phyloP scores from a whole-genome alignment of 2,113 vertebrate genomes.

The Probosciger aterrimus region DNA sequence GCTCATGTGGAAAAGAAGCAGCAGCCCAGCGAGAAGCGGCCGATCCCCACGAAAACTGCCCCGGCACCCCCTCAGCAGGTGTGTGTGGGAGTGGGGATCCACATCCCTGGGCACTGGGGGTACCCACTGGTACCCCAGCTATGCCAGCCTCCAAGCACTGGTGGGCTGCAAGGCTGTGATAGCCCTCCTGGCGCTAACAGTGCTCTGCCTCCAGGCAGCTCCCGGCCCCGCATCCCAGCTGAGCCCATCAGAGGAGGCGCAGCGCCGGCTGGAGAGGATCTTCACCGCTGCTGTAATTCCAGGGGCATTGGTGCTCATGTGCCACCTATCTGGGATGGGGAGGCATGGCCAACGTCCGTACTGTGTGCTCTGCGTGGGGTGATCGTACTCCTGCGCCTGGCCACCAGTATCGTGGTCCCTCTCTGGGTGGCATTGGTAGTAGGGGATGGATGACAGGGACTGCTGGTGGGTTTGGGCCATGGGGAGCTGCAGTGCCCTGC shows the following conservation, averaged over 20 bases:
- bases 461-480: not conserved
- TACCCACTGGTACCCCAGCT: rapidly evolving
- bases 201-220: slow-evolving; percentile 84
- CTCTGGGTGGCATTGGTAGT: not conserved
- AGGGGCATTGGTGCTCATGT: not conserved
- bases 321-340: not conserved
- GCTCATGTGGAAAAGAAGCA: slow-evolving; percentile 33
- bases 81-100: not conserved
- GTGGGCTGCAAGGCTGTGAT: not conserved
- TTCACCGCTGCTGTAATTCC: slow-evolving; percentile 86
- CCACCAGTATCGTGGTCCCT: not conserved
- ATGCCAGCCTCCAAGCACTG: not conserved
- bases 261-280: slow-evolving; percentile 90
- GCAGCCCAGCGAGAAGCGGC: slow-evolving; percentile 3
- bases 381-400: not conserved
- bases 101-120: not conserved
- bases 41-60: not conserved
- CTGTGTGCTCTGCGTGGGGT: rapidly evolving
- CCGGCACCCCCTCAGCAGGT: not conserved
- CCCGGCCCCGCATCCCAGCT: slow-evolving; percentile 29
- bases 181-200: slow-evolving; percentile 50
- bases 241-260: slow-evolving; percentile 85
- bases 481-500: not conserved
- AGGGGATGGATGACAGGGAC: not conserved
- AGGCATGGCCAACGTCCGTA: rapidly evolving